Percentiles rank a stretch among this genome's conserved stretches.
phyloP scores from a whole-genome alignment of 2,797 vertebrate species.

The Scolopax bukidnonensis region DNA sequence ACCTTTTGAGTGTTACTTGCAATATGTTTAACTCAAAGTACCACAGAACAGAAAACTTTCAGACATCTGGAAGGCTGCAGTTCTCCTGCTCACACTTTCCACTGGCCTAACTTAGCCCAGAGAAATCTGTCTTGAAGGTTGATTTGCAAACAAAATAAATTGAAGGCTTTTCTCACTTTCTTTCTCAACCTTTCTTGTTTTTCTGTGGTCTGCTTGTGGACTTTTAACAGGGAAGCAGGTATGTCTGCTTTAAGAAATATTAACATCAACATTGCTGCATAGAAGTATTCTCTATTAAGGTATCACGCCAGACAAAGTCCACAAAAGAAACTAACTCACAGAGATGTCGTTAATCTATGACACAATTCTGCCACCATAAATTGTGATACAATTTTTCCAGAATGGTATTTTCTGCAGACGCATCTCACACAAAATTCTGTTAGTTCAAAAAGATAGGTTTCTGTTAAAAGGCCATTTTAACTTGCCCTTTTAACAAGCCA shows the following conservation, averaged over 20 bases:
- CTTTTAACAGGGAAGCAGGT: background rate
- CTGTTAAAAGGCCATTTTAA: background rate
- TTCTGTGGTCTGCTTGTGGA: background rate
- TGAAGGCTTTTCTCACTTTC: background rate
- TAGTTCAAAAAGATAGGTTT: background rate
- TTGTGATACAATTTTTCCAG: background rate
- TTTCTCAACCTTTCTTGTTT: background rate
- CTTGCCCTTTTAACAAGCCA: background rate
- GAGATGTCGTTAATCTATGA: background rate
- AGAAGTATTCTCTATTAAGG: background rate
- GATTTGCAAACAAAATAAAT: background rate
- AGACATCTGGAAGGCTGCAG: conserved; percentile 2
- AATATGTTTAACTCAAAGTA: background rate
- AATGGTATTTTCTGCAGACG: background rate
- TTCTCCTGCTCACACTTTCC: conserved; percentile 23
- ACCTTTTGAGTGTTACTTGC: background rate
- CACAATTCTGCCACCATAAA: background rate
- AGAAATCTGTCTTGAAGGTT: background rate
- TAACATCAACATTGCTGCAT: background rate
- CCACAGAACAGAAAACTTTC: background rate
- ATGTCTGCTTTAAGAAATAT: background rate
- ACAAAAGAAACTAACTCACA: background rate
- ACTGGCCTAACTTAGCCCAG: background rate
- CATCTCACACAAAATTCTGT: background rate
- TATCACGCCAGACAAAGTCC: background rate